Evolutionary conservation across 2,888 invertebrate genomes (phyloP), one percentile per base, ranked within the genome.

Genomic region (Aporophyla lueneburgensis): DNA sequence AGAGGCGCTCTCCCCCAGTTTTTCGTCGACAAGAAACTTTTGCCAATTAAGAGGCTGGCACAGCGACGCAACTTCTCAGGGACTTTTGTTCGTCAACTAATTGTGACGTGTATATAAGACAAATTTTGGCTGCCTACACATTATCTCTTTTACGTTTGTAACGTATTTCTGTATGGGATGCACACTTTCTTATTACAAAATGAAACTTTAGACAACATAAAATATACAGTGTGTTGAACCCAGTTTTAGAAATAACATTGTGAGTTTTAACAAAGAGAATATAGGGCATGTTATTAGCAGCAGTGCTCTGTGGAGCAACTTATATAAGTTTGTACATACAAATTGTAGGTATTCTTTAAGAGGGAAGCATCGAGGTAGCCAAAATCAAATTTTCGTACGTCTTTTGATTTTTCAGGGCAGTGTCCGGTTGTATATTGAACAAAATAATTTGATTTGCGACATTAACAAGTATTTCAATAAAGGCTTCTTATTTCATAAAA

Each of bases 21-120:
- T 90, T 90, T 88, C 89, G 89, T 85, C 85, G 89, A 87, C 86
- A 89, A 90, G 91, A 90, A 93, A 93, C 92, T 93, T 93, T 91
- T 89, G 89, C 92, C 93, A 93, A 93, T 93, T 93, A 93, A 90
- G 91, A 89, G 90, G 88, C 88, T 89, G 87, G 87, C 88, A 91
- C 86, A 89, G 88, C 87, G 91, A 89, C 91, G 89, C 89, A 92
- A 92, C 89, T 92, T 91, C 89, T 86, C 81, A 76, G 83, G 80
- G 91, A 91, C 89, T 91, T 91, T 91, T 90, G 91, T 91, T 91
- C 89, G 87, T 90, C 91, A 89, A 91, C 91, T 91, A 91, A 91
- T 91, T 90, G 91, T 87, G 90, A 91, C 91, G 88, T 89, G 84
- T 88, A 90, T 85, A 88, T 84, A 90, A 89, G 86, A 91, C 84